Percentiles rank a stretch among this genome's conserved stretches.
Conservation (phyloP, 2,888 invertebrate species). For the Parochlus steinenii region DNA sequence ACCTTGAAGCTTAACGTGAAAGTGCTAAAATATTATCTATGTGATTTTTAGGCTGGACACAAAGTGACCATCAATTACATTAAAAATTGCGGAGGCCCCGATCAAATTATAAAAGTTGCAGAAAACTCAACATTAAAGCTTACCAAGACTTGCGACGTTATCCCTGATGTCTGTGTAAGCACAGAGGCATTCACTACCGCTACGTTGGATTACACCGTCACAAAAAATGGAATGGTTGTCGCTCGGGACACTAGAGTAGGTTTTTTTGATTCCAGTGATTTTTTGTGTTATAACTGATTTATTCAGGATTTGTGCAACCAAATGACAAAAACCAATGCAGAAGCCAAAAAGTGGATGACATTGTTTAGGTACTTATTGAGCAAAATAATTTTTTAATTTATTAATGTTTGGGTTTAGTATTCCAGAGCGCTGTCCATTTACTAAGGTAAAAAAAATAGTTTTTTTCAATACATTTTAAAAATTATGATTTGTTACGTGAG, state of each 20-base stretch:
- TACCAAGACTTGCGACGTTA: conserved; percentile 31
- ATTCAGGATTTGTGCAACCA: conserved; percentile 29
- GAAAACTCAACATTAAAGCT: conserved; percentile 22
- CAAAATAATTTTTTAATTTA: too few species aligned
- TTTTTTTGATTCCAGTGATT: too few species aligned
- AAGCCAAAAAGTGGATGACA: conserved; percentile 22
- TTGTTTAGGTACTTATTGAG: too few species aligned
- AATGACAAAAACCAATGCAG: conserved; percentile 18
- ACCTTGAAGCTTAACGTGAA: background rate
- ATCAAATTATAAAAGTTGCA: conserved; percentile 21
- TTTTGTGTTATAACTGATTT: too few species aligned
- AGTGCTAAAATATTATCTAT: background rate
- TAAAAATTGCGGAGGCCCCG: conserved; percentile 24
- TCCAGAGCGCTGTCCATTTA: conserved; percentile 30
- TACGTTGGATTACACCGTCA: conserved; percentile 25
- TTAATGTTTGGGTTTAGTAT: too few species aligned
- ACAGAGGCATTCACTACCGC: conserved; percentile 29
- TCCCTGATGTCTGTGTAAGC: conserved; percentile 28
- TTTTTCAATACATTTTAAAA: background rate
- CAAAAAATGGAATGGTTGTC: conserved; percentile 30
- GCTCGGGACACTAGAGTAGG: too few species aligned
- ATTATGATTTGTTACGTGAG: too few species aligned
- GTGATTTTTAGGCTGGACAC: conserved; percentile 23
- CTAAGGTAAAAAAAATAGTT: conserved; percentile 19
- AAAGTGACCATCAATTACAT: conserved; percentile 23